phyloP scores from a whole-genome alignment of 2,797 vertebrate species.

The Oryzias dopingdopingensis region DNA sequence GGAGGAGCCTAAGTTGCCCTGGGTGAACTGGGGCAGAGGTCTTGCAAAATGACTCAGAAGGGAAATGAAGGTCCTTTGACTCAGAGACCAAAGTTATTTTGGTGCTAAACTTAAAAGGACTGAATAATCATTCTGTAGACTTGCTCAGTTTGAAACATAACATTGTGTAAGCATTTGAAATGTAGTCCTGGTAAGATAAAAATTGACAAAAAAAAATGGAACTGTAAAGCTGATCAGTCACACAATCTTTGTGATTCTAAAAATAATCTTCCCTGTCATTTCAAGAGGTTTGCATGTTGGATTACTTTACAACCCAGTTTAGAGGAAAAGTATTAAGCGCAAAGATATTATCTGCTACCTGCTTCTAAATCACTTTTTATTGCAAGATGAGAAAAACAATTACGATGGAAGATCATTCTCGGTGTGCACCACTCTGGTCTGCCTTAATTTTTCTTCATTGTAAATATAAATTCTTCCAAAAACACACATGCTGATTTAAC shows the following conservation, averaged over 20 bases:
- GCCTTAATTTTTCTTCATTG: conserved; percentile 36
- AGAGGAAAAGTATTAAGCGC: conserved; percentile 33
- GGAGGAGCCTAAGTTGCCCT: conserved; percentile 77
- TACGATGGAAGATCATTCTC: conserved; percentile 45
- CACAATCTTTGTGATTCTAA: conserved; percentile 11
- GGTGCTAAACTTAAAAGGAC: conserved; percentile 38
- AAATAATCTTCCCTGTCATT: conserved; percentile 35
- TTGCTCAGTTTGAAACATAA: conserved; percentile 13
- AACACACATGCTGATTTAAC: background rate
- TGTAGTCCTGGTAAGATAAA: conserved; percentile 2
- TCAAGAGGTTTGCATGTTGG: conserved; percentile 22
- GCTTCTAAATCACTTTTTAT: conserved; percentile 46
- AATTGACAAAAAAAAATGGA: conserved; percentile 10
- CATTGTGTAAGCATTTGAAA: background rate
- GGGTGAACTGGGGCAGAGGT: conserved; percentile 78
- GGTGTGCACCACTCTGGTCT: conserved; percentile 5
- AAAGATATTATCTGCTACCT: conserved; percentile 20
- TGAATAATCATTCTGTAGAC: conserved; percentile 30
- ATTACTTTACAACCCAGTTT: conserved; percentile 22
- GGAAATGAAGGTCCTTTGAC: conserved; percentile 65
- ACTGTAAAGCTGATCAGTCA: conserved; percentile 17
- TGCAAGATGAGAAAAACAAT: conserved; percentile 52
- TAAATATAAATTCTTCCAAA: conserved; percentile 28
- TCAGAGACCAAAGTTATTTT: conserved; percentile 61
- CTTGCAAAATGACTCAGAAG: conserved; percentile 61